Evolutionary conservation across 2,888 invertebrate genomes (phyloP).

Genomic region (Lypha dubia): DNA sequence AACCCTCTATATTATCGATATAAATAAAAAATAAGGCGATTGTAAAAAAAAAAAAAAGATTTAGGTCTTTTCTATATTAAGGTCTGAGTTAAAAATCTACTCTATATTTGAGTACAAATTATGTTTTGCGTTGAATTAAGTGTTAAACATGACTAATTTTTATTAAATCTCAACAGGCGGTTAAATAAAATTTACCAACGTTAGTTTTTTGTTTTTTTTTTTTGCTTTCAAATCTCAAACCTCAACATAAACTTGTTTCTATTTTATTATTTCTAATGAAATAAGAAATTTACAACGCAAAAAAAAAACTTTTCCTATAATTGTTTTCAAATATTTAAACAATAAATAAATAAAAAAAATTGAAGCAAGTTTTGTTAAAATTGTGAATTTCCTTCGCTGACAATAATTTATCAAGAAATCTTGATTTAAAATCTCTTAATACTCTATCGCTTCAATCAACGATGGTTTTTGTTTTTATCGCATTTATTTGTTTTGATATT

Average conservation of each 20-base stretch:
- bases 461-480: conserved; percentile 29
- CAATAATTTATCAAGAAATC: conserved; percentile 63
- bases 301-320: conserved; percentile 49
- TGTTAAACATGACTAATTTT: conserved; percentile 61
- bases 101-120: background rate
- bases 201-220: conserved; percentile 8
- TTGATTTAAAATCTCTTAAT: conserved; percentile 44
- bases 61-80: too few relatives aligned
- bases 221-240: background rate
- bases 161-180: conserved; percentile 52
- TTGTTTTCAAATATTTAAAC: conserved; percentile 4
- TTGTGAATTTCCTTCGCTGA: conserved; percentile 36
- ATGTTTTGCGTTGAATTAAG: background rate
- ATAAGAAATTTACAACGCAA: conserved; percentile 32
- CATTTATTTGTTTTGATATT: conserved; percentile 60
- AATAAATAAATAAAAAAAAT: conserved; percentile 5
- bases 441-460: conserved; percentile 45
- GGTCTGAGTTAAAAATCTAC: background rate
- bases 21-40: too few relatives aligned
- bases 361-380: conserved; percentile 16
- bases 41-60: too few relatives aligned
- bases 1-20: too few relatives aligned
- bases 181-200: conserved; percentile 11
- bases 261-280: background rate
- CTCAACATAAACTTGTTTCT: conserved; percentile 20